Evolutionary conservation across 2,888 invertebrate species (phyloP).

Genomic region (Hypena proboscidalis): DNA sequence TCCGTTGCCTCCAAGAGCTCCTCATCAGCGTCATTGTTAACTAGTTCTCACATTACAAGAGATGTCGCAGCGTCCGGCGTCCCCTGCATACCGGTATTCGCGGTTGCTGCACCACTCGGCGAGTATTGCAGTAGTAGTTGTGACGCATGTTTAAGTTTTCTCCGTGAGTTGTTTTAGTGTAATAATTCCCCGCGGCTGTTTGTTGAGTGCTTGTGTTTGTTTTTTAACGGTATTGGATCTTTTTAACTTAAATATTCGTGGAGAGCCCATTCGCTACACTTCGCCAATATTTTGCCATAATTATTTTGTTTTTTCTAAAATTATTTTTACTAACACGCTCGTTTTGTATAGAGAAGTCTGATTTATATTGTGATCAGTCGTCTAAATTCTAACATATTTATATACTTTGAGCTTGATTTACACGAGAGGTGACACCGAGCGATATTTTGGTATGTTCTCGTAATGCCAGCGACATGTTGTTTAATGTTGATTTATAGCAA

Average conservation of each 20-base stretch:
- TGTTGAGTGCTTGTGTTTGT: slow-evolving; percentile 60
- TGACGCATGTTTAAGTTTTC: slow-evolving; percentile 39
- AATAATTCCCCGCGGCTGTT: slow-evolving; percentile 56
- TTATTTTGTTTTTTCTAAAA: slow-evolving; percentile 61
- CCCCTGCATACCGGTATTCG: slow-evolving; percentile 5
- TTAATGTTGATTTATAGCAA: no score
- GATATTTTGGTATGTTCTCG: slow-evolving; percentile 18
- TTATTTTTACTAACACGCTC: slow-evolving; percentile 64
- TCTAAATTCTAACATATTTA: slow-evolving; percentile 72
- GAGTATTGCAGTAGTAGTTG: no score
- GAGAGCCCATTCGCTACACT: slow-evolving; percentile 65
- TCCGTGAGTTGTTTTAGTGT: slow-evolving; percentile 56
- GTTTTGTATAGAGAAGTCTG: slow-evolving; percentile 60
- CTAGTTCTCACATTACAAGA: no score
- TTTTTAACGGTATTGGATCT: slow-evolving; percentile 62
- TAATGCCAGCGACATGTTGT: no score
- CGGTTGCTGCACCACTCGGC: slow-evolving; percentile 34
- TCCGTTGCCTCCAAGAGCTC: no score
- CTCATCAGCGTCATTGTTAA: no score
- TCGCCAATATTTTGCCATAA: slow-evolving; percentile 84
- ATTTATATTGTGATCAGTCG: slow-evolving; percentile 60
- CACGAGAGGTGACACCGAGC: no score
- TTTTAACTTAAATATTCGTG: slow-evolving; percentile 67
- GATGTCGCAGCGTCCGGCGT: no score
- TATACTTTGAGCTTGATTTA: no score